Evolutionary conservation across 2,113 vertebrate species (phyloP).

Genomic region (Alethe diademata): DNA sequence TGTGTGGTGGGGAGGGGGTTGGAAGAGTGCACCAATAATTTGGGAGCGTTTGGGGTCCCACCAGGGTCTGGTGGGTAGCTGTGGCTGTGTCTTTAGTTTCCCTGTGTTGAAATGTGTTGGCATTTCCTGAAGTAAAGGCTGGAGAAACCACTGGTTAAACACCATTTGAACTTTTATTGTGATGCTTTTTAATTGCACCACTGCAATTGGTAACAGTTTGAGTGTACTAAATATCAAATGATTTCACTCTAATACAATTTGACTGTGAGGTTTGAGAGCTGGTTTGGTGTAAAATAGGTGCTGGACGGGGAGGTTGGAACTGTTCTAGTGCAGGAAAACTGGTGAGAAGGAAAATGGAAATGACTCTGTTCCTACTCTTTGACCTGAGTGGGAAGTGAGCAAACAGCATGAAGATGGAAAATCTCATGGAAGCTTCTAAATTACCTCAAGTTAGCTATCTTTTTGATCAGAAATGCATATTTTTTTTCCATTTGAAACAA

Average conservation of each 20-base stretch:
- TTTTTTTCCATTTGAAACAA: background rate
- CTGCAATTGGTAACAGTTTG: rapidly evolving
- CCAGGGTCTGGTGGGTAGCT: background rate
- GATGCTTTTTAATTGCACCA: background rate
- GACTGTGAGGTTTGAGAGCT: background rate
- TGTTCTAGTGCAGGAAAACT: background rate
- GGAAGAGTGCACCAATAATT: rapidly evolving
- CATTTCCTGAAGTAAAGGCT: background rate
- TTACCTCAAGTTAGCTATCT: background rate
- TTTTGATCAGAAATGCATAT: background rate
- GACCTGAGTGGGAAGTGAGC: background rate
- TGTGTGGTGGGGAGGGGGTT: background rate
- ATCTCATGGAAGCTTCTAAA: background rate
- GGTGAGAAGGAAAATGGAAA: background rate
- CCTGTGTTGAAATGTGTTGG: background rate
- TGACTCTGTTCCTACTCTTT: background rate
- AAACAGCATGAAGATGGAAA: background rate
- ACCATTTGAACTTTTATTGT: background rate
- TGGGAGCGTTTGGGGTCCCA: background rate
- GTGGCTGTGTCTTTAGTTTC: background rate
- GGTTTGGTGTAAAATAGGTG: background rate
- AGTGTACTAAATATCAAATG: background rate
- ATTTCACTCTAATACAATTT: background rate
- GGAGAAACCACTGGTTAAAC: background rate
- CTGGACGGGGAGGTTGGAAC: background rate